A percentile compares a stretch with the other conserved stretches of the same genome.
phyloP scores from a whole-genome alignment of 2,113 vertebrate species.

The Corythaixoides concolor region DNA sequence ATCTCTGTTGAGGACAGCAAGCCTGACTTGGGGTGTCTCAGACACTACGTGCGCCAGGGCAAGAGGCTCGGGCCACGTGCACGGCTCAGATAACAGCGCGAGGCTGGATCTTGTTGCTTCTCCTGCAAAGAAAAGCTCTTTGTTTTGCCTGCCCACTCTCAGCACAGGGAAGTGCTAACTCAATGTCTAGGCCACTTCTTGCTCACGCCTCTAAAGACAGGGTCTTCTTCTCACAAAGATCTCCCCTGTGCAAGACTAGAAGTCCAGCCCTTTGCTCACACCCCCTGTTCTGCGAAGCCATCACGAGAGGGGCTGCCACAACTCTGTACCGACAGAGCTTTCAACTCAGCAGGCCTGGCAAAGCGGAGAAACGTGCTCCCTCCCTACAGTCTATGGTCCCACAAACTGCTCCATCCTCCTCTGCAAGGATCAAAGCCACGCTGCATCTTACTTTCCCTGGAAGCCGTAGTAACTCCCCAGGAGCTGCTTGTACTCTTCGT shows the following conservation, averaged over 20 bases:
- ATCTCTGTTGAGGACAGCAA: not conserved
- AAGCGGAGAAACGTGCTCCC: not conserved
- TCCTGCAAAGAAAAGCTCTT: not conserved
- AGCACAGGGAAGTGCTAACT: not conserved
- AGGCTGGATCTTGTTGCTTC: not conserved
- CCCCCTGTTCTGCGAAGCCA: not conserved
- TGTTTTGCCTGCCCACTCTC: not conserved
- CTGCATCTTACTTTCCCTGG: conserved; percentile 85
- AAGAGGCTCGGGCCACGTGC: not conserved
- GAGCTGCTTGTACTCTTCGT: conserved; percentile 92
- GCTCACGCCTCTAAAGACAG: not conserved
- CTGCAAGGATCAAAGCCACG: not conserved
- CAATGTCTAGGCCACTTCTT: not conserved
- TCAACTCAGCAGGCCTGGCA: not conserved
- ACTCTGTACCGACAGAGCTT: not conserved
- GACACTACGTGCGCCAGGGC: not conserved
- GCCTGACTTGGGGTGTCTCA: not conserved
- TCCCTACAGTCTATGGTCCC: not conserved
- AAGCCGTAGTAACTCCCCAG: conserved; percentile 90
- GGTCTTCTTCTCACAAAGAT: not conserved
- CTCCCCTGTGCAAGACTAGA: not conserved
- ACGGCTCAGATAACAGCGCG: not conserved
- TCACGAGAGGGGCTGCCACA: not conserved
- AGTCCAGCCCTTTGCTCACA: not conserved
- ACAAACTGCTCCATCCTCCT: not conserved